Conservation (phyloP, 1,140 invertebrate genomes). For the Ptiloglossa arizonensis region DNA sequence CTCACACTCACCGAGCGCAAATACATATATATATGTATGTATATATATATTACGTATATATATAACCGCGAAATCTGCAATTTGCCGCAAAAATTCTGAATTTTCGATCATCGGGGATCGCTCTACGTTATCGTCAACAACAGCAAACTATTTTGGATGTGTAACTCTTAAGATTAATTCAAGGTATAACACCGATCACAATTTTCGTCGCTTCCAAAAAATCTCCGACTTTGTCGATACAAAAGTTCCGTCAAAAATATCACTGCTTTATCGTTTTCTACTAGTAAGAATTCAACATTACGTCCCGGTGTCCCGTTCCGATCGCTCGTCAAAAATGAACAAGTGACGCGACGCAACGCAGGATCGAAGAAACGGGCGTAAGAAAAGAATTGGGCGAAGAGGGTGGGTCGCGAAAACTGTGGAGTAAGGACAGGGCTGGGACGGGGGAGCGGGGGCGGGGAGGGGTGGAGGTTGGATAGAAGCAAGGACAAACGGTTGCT, state of each 20-base stretch:
- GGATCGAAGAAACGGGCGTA: not conserved
- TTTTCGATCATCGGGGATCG: conserved; percentile 47
- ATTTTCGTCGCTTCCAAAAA: conserved; percentile 67
- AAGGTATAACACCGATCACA: conserved; percentile 70
- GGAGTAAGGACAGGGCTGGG: no score
- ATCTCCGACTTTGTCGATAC: conserved; percentile 61
- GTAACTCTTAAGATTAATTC: conserved; percentile 59
- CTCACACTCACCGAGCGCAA: conserved; percentile 8
- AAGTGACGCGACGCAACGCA: conserved; percentile 13
- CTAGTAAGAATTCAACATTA: conserved; percentile 50
- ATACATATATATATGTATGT: conserved; percentile 31
- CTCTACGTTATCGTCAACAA: conserved; percentile 73
- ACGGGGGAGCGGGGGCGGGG: no score
- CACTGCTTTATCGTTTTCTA: conserved; percentile 57
- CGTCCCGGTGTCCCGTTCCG: conserved; percentile 46
- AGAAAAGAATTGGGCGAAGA: no score
- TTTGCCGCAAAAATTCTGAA: conserved; percentile 32
- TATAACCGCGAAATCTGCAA: conserved; percentile 44
- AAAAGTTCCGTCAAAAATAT: conserved; percentile 73
- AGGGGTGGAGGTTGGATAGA: rapidly evolving
- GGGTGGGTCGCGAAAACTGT: no score
- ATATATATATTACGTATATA: conserved; percentile 47
- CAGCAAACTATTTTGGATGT: conserved; percentile 71
- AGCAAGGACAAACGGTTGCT: not conserved
- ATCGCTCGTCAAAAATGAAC: not conserved